Percentiles rank a stretch among this genome's conserved stretches.
Conservation (phyloP, 2,888 invertebrate genomes). For the Neoaliturus tenellus region DNA sequence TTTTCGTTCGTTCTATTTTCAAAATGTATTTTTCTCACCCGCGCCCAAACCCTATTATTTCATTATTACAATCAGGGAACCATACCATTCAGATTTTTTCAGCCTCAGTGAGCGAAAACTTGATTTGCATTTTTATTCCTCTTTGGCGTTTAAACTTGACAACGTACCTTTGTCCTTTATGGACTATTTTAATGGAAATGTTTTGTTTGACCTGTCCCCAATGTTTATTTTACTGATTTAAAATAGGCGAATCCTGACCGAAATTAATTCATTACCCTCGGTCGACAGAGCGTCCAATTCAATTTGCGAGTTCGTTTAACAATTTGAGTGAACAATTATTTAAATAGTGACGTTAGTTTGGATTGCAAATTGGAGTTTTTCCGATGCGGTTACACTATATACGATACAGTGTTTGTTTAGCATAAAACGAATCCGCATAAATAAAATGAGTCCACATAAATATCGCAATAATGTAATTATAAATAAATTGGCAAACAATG, state of each 20-base stretch:
- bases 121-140: conserved; percentile 30
- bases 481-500: conserved; percentile 35
- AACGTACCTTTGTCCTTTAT: conserved; percentile 4
- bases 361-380: conserved; percentile 30
- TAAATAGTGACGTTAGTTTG: conserved; percentile 45
- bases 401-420: neutral
- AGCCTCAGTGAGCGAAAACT: neutral
- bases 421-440: too few species aligned
- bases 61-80: too few species aligned
- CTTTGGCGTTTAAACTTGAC: conserved; percentile 22
- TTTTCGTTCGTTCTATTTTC: too few species aligned
- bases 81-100: neutral
- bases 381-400: conserved; percentile 5
- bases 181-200: conserved; percentile 29
- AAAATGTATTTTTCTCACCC: too few species aligned
- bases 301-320: conserved; percentile 51
- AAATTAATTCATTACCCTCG: conserved; percentile 39
- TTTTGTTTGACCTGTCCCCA: conserved; percentile 2
- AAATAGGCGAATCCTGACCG: conserved; percentile 34
- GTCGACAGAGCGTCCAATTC: neutral
- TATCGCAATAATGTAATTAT: conserved; percentile 6
- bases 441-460: neutral
- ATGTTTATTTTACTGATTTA: conserved; percentile 37
- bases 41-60: too few species aligned
- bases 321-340: conserved; percentile 22